These are phyloP conservation scores for Dissostichus mawsoni DNA, from an alignment of 2,113 vertebrate species.

Conservation along the genomic window DNA sequence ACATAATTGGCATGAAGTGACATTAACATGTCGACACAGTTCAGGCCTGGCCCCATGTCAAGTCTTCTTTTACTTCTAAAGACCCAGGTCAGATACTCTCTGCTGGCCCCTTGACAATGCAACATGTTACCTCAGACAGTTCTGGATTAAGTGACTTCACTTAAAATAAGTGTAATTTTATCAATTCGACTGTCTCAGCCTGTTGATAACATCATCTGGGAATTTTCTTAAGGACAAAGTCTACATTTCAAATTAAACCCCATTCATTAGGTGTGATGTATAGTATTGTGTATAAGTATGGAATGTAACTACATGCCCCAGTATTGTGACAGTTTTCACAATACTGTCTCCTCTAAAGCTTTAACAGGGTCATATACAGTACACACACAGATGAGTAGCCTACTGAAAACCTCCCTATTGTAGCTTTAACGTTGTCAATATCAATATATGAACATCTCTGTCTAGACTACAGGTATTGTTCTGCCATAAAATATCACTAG, in stretches of 20 bases:
- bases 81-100: not conserved
- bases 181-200: not conserved
- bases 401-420: conserved; percentile 3
- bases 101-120: not conserved
- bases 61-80: not conserved
- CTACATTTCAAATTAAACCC: conserved; percentile 2
- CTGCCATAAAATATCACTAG: conserved; percentile 45
- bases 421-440: not conserved
- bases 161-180: not conserved
- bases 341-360: not conserved
- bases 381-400: not conserved
- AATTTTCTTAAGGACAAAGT: not conserved
- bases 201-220: not conserved
- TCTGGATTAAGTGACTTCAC: not conserved
- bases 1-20: conserved; percentile 1
- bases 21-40: not conserved
- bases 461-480: conserved; percentile 62
- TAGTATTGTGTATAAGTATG: not conserved
- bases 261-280: not conserved
- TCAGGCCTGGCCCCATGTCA: not conserved
- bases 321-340: not conserved
- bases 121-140: not conserved
- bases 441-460: conserved; percentile 9
- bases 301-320: not conserved
- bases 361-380: not conserved